Evolutionary conservation across 1,140 invertebrate genomes (phyloP), one percentile per base, ranked within the genome.

Genomic region (Cotesia glomerata): DNA sequence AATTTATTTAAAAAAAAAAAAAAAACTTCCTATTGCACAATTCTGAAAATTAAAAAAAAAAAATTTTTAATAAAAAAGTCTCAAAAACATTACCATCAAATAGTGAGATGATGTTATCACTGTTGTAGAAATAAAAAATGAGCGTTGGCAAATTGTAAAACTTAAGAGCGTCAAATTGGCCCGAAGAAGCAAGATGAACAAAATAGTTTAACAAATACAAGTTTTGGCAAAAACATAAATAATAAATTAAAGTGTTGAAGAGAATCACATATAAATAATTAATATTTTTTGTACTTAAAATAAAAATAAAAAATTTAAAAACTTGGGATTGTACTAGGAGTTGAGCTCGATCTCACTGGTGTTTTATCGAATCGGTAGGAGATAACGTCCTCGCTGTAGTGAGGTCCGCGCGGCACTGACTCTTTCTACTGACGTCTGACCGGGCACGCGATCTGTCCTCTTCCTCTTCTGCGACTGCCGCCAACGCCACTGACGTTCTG

Each of bases 391-490:
- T 80, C 81, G 76, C 84, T 79, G 79, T 77, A 78, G 81, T 77
- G 74, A 79, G 78, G 81, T 78, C 76, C 82, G 83, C 84, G 84
- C 84, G 83, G 76, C 77, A 86, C 84, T 85, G 84, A 81, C 80
- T 81, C 75, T 79, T 77, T 77, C 77, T 11, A 74, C 72, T 77
- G 65, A 61, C 72, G 65, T 51, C 49, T 16, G 39, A 61, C 54
- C 35, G 65, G 71, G 64, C 71, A 72, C 66, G 69, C 69, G 63
- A 75, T 73, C 39, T 64, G 35, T 54, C 18, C 51, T 58, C 56
- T 58, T 58, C 39, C 32, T 63, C 69, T 58, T 69, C 39, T 64
- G 49, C 65, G 54, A 39, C 51, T 39, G 39, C 67, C 26, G 56
- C 34, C 36, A 45, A 71, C 54, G 51, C 35, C 65, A 65, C 62